Conservation (phyloP, 2,888 invertebrate species). For the Sinodicranocentrus sp. region DNA sequence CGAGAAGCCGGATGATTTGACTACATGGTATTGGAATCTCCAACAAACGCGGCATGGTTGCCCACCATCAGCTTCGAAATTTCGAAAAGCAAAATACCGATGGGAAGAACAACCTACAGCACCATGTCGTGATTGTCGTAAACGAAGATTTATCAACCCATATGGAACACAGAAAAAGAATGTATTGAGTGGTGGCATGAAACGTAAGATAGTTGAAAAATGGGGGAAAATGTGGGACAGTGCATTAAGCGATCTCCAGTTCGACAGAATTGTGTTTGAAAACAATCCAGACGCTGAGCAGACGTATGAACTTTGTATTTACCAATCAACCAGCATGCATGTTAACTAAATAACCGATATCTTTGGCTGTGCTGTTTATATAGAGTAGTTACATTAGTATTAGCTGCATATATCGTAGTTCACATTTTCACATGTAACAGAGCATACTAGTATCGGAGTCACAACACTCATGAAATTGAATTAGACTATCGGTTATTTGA, state of each 20-base stretch:
- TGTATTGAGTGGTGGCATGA: slow-evolving; percentile 15
- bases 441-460: too few relatives aligned
- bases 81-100: slow-evolving; percentile 27
- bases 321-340: not conserved
- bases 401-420: not conserved
- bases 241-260: slow-evolving; percentile 49
- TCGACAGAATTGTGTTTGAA: slow-evolving; percentile 53
- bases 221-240: slow-evolving; percentile 63
- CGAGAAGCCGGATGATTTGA: slow-evolving; percentile 14
- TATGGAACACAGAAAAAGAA: not conserved
- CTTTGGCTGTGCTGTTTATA: too few relatives aligned
- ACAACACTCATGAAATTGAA: not conserved
- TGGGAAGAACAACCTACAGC: slow-evolving; percentile 28
- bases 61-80: slow-evolving; percentile 23
- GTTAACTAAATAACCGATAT: too few relatives aligned
- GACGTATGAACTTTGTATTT: slow-evolving; percentile 10
- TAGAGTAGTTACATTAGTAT: not conserved
- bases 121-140: not conserved
- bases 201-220: slow-evolving; percentile 32
- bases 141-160: slow-evolving; percentile 33
- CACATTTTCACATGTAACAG: too few relatives aligned
- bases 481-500: too few relatives aligned
- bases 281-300: slow-evolving; percentile 48
- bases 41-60: slow-evolving; percentile 13
- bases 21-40: slow-evolving; percentile 30